Evolutionary conservation across 2,888 invertebrate genomes (phyloP).

Genomic region (Xestia c-nigrum): DNA sequence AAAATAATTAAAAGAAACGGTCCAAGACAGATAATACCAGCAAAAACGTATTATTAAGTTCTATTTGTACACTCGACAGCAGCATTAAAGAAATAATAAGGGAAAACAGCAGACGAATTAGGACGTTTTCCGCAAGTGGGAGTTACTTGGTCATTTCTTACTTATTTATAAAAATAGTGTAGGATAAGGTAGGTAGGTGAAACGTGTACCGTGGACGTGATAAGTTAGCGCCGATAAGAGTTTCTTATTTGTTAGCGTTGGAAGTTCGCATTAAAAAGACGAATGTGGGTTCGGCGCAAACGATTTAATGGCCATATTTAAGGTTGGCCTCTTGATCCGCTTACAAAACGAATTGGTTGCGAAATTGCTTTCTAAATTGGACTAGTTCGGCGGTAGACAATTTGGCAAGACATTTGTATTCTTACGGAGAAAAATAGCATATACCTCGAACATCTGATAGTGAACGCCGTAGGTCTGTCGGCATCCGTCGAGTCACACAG

Average conservation of each 20-base stretch:
- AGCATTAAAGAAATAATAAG: constrained; percentile 32
- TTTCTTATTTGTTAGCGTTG: constrained; percentile 80
- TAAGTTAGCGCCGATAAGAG: constrained; percentile 74
- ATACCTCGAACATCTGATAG: constrained; percentile 88
- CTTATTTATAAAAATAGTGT: constrained; percentile 57
- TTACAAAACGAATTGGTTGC: constrained; percentile 89
- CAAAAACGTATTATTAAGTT: constrained; percentile 46
- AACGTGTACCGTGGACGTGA: constrained; percentile 67
- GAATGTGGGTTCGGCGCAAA: constrained; percentile 81
- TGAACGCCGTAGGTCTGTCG: constrained; percentile 82
- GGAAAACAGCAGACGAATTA: constrained; percentile 47
- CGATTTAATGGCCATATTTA: constrained; percentile 88
- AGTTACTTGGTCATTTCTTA: constrained; percentile 45
- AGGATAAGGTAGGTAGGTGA: constrained; percentile 34
- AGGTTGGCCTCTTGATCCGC: constrained; percentile 88
- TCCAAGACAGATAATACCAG: constrained; percentile 6
- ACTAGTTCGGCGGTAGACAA: constrained; percentile 89
- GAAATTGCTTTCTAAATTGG: constrained; percentile 90
- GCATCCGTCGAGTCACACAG: constrained; percentile 76
- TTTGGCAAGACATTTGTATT: constrained; percentile 91
- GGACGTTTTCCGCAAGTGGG: constrained; percentile 26
- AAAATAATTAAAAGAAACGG: constrained; percentile 17
- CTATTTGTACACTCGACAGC: constrained; percentile 30
- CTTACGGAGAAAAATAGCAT: constrained; percentile 89
- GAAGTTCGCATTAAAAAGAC: constrained; percentile 81